These are phyloP conservation scores for Pungitius pungitius DNA, from an alignment of 2,113 vertebrate species.

Conservation along the genomic window DNA sequence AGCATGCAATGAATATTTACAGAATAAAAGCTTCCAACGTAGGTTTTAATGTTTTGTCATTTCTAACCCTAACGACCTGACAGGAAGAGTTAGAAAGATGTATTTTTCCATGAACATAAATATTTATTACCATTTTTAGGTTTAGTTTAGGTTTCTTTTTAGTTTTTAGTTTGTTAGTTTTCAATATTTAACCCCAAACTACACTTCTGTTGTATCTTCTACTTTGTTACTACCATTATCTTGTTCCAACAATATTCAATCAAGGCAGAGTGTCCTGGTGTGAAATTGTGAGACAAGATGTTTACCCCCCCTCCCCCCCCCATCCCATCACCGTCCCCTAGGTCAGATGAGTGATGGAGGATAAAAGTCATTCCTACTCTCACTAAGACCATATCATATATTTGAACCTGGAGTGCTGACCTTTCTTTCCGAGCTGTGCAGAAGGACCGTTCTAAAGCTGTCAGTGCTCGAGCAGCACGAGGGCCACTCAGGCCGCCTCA, in stretches of 20 bases:
- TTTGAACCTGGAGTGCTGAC: slow-evolving; percentile 86
- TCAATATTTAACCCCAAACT: background rate
- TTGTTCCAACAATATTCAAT: slow-evolving; percentile 52
- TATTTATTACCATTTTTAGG: background rate
- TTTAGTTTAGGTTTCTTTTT: background rate
- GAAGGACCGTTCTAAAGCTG: slow-evolving; percentile 87
- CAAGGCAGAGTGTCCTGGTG: slow-evolving; percentile 67
- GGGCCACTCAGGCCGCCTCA: slow-evolving; percentile 84
- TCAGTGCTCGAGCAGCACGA: slow-evolving; percentile 82
- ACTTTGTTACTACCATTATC: slow-evolving; percentile 22
- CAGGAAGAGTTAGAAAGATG: slow-evolving; percentile 47
- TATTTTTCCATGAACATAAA: background rate
- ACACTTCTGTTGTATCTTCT: background rate
- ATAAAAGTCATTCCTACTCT: slow-evolving; percentile 78
- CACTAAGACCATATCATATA: slow-evolving; percentile 86
- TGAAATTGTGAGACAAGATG: slow-evolving; percentile 68
- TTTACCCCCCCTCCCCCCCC: slow-evolving; percentile 35
- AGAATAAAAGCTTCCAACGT: slow-evolving; percentile 86
- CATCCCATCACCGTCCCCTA: slow-evolving; percentile 60
- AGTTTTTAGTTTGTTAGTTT: background rate
- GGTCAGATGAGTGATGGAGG: slow-evolving; percentile 81
- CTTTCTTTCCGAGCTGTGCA: slow-evolving; percentile 80
- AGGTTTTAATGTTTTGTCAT: slow-evolving; percentile 82
- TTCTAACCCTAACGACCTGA: slow-evolving; percentile 77
- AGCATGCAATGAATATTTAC: slow-evolving; percentile 90